Conservation (phyloP, 2,113 vertebrate genomes). For the Vulpes vulpes region DNA sequence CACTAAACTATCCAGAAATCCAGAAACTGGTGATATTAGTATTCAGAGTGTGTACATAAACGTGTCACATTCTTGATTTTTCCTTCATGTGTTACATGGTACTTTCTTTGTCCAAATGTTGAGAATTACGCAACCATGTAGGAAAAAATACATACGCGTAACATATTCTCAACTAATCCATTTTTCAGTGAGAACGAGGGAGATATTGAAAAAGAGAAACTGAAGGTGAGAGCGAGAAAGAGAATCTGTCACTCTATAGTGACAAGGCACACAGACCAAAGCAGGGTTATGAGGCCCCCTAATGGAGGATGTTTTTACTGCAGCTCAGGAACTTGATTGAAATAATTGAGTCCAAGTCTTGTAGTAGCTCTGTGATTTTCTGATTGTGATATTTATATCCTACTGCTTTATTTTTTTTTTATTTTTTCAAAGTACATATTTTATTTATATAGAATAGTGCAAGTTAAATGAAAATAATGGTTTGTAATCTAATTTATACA, state of each 20-base stretch:
- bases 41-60: neutral
- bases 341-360: neutral
- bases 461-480: too few relatives aligned
- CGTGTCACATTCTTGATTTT: neutral
- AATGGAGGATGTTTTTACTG: conserved; percentile 51
- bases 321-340: neutral
- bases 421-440: too few relatives aligned
- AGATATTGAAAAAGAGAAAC: neutral
- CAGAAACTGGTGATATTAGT: neutral
- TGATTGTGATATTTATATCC: neutral
- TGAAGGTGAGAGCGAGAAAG: too few relatives aligned
- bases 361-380: neutral
- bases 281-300: conserved; percentile 57
- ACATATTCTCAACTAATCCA: neutral
- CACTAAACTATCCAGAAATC: neutral
- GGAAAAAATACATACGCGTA: neutral
- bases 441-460: too few relatives aligned
- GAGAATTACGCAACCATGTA: neutral
- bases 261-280: neutral
- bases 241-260: neutral
- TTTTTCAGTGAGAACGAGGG: neutral
- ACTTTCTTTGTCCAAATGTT: neutral
- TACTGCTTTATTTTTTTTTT: neutral
- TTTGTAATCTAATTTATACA: too few relatives aligned
- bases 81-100: neutral